Evolutionary conservation across 2,888 invertebrate genomes (phyloP).

Genomic region (Cephus spinipes): DNA sequence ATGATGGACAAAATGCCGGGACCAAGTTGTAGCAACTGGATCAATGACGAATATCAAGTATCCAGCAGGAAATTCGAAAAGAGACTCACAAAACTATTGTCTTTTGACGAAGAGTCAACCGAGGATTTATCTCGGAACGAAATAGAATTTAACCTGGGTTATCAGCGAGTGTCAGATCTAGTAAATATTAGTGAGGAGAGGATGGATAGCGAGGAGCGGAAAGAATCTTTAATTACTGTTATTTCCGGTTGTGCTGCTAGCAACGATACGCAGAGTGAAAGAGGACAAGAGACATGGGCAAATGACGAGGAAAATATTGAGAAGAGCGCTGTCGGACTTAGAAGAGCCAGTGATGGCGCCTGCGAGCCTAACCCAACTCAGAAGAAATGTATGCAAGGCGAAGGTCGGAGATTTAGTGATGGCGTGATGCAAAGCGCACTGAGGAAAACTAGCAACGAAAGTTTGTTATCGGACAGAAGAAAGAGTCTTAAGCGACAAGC

Average conservation of each 20-base stretch:
- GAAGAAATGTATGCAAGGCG: conserved; percentile 23
- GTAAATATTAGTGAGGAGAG: not conserved
- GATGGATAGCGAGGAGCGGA: conserved; percentile 10
- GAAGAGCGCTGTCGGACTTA: conserved; percentile 18
- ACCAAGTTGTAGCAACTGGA: not conserved
- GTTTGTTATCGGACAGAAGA: conserved; percentile 31
- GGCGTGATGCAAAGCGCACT: conserved; percentile 28
- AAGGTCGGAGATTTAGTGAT: conserved; percentile 53
- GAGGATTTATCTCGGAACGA: conserved; percentile 11
- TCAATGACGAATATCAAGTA: not conserved
- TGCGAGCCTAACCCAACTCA: conserved; percentile 26
- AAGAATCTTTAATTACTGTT: conserved; percentile 11
- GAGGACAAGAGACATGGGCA: not conserved
- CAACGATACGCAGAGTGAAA: not conserved
- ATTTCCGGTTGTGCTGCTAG: conserved; percentile 6
- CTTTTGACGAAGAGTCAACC: conserved; percentile 34
- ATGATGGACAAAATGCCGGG: not conserved
- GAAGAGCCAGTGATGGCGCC: conserved; percentile 50
- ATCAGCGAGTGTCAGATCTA: not conserved
- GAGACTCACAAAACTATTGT: conserved; percentile 35
- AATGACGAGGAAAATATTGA: conserved; percentile 8
- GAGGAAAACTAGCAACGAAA: conserved; percentile 13
- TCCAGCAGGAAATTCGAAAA: not conserved
- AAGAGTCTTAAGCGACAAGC: conserved; percentile 55
- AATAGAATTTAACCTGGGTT: not conserved